Conservation (phyloP, 2,797 vertebrate species). For the Aselliscus stoliczkanus region DNA sequence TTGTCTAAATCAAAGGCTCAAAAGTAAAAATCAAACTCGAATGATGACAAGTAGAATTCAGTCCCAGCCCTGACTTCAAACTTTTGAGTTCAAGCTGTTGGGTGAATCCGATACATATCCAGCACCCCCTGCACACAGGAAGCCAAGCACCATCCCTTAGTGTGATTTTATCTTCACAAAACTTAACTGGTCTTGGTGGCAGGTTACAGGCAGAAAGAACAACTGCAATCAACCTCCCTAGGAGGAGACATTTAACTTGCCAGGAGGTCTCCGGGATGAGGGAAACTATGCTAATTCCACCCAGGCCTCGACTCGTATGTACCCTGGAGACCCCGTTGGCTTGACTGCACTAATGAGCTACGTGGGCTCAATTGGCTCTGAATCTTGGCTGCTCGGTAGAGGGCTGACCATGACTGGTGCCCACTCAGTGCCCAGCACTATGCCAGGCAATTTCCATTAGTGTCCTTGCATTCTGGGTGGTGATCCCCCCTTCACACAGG, state of each 20-base stretch:
- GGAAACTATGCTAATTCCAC: neutral
- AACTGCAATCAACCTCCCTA: neutral
- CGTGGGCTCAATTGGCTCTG: neutral
- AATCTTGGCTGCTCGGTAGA: too few species aligned
- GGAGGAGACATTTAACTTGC: neutral
- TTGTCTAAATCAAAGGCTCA: neutral
- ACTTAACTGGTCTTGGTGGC: neutral
- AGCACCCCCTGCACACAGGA: neutral
- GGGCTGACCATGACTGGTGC: too few species aligned
- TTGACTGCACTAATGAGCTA: neutral
- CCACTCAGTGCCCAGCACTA: neutral
- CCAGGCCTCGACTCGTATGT: too few species aligned
- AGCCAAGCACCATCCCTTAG: neutral
- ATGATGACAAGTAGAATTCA: neutral
- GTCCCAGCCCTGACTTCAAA: neutral
- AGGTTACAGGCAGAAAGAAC: neutral
- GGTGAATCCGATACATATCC: neutral
- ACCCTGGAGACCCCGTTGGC: neutral
- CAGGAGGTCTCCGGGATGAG: neutral
- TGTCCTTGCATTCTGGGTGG: neutral
- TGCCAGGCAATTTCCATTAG: neutral
- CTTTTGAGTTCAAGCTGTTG: neutral
- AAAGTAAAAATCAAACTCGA: neutral
- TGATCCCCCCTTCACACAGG: neutral
- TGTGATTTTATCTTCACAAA: neutral